phyloP scores from a whole-genome alignment of 1,140 invertebrate species.

The Frieseomelitta varia region DNA sequence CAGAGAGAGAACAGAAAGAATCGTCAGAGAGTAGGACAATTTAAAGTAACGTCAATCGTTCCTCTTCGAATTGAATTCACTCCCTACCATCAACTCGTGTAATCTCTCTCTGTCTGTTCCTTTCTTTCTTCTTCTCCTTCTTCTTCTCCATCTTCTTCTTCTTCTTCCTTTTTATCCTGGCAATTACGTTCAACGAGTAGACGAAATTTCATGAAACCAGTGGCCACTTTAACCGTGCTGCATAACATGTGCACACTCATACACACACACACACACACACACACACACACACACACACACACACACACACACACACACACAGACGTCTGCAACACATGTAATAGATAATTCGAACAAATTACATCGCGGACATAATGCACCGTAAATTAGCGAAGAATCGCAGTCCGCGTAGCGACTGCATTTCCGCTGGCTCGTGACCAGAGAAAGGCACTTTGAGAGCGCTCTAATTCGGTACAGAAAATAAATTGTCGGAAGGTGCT shows the following conservation, averaged over 20 bases:
- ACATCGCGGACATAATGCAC: constrained; percentile 37
- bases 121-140: no score
- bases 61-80: background rate
- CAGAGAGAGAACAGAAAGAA: background rate
- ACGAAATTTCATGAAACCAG: background rate
- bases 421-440: constrained; percentile 33
- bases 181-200: background rate
- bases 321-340: background rate
- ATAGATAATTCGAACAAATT: constrained; percentile 41
- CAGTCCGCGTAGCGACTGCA: constrained; percentile 4
- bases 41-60: constrained; percentile 23
- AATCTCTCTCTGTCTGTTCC: background rate
- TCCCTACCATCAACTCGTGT: background rate
- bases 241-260: background rate
- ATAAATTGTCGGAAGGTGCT: constrained; percentile 50
- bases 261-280: background rate
- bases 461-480: constrained; percentile 44
- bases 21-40: background rate
- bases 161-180: no score
- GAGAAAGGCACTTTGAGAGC: constrained; percentile 39
- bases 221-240: background rate
- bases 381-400: constrained; percentile 41
- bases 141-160: background rate
- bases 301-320: background rate
- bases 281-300: background rate